A percentile compares a stretch with the other conserved stretches of the same genome.
These are phyloP conservation scores for Acanthosoma haemorrhoidale DNA, from an alignment of 2,888 invertebrate genomes.

Conservation along the genomic window DNA sequence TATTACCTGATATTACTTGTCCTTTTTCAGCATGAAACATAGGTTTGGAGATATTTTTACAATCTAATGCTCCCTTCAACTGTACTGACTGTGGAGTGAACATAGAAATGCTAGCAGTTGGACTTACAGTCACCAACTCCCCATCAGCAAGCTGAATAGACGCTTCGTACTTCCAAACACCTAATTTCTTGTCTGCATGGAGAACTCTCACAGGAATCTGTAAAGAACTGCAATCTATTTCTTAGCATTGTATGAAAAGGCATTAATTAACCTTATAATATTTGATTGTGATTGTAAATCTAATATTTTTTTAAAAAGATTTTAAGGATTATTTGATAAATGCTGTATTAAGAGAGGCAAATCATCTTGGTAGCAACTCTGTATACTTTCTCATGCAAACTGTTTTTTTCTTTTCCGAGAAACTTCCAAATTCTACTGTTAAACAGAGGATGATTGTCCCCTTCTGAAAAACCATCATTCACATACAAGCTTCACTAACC, in stretches of 20 bases:
- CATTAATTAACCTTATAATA: neutral
- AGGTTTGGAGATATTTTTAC: conserved; percentile 44
- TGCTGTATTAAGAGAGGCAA: too few relatives aligned
- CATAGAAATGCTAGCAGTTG: conserved; percentile 64
- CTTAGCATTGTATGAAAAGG: neutral
- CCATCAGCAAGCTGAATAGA: conserved; percentile 49
- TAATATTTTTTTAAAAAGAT: neutral
- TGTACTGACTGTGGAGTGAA: conserved; percentile 60
- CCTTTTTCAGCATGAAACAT: conserved; percentile 62
- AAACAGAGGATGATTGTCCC: too few relatives aligned
- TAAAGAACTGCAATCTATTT: conserved; percentile 42
- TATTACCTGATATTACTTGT: conserved; percentile 58
- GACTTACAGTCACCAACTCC: conserved; percentile 57
- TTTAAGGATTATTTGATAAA: neutral
- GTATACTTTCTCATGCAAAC: too few relatives aligned
- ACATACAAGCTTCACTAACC: too few relatives aligned
- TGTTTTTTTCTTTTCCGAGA: too few relatives aligned
- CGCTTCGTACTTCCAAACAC: conserved; percentile 45
- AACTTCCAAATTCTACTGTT: too few relatives aligned
- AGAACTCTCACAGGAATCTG: conserved; percentile 43
- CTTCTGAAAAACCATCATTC: too few relatives aligned
- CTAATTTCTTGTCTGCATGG: conserved; percentile 38
- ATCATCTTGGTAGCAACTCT: too few relatives aligned
- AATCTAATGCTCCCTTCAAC: conserved; percentile 61
- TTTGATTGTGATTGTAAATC: neutral